Evolutionary conservation across 2,113 vertebrate species (phyloP).

Genomic region (Serranochromis macrocephalus): DNA sequence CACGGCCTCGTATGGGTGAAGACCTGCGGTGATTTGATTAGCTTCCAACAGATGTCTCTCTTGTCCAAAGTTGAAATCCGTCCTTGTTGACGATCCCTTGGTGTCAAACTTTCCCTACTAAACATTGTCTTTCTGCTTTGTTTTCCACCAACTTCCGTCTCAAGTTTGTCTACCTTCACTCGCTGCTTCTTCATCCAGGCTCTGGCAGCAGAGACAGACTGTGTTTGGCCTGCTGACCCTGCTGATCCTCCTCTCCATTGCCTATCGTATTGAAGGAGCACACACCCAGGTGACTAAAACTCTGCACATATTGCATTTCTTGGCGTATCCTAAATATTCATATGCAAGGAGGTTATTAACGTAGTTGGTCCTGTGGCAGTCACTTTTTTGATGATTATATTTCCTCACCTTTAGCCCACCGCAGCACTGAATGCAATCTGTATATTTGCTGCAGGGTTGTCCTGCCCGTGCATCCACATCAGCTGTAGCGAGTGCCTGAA

Average conservation of each 20-base stretch:
- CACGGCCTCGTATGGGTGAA: not conserved
- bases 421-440: not conserved
- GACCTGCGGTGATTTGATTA: not conserved
- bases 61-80: not conserved
- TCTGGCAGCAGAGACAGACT: conserved; percentile 77
- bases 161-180: not conserved
- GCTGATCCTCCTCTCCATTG: conserved; percentile 71
- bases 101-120: not conserved
- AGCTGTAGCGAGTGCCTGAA: not conserved
- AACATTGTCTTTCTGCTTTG: not conserved
- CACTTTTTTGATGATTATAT: too few species aligned
- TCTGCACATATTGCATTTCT: not conserved
- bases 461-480: not conserved
- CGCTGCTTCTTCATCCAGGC: conserved; percentile 58
- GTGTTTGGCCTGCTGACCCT: conserved; percentile 70
- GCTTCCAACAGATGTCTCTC: not conserved
- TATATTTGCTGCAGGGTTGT: not conserved
- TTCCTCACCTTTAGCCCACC: not conserved
- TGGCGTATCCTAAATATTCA: not conserved
- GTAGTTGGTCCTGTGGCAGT: not conserved
- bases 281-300: conserved; percentile 80
- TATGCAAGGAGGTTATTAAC: not conserved
- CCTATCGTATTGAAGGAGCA: conserved; percentile 79
- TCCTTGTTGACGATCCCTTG: not conserved
- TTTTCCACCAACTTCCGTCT: not conserved